Evolutionary conservation across 2,113 vertebrate genomes (phyloP), one percentile per base, ranked within the genome.

Genomic region (Pollachius pollachius): DNA sequence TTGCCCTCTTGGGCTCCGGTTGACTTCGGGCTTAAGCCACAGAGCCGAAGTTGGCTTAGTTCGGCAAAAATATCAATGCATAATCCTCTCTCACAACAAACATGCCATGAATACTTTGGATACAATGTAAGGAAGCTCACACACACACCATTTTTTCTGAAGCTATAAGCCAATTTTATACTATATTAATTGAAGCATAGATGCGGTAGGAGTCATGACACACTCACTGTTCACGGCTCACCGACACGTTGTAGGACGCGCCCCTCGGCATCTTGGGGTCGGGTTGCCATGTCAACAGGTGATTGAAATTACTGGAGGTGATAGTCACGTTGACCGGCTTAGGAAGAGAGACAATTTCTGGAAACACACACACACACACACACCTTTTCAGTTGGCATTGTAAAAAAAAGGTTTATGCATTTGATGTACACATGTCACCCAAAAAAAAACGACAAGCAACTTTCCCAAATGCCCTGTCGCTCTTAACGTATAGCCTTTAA

Each of bases 221-320:
- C 59, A 37, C 83, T 16, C 5, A 88, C 88, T 1, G 57, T 0
- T 63, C 18, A 13, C 58, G 34, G 11, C 0, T 0, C 17, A 79
- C 13, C 1, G 15, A 5, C 18, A 91, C 79, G 0, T 4, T 9
- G 79, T 87, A 91, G 66, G 2, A 2, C 41, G 74, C 74, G 34
- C 77, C 86, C 0, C 17, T 0, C 4, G 85, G 79, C 1, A 81
- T 79, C 12, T 30, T 74, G 13, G 68, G 65, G 61, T 78, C 87
- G 11, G 70, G 65, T 4, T 73, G 61, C 90, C 88, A 90, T n/a
- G 1, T 81, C 64, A 91, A 68, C n/a, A 76, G 2, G 57, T 83
- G 78, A 3, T 5, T 68, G 13, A 78, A 80, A 11, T 77, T 7
- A 1, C 2, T 1, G 5, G 82, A 85, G 15, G 11, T 77, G 41